These are phyloP conservation scores for Leucophenga montana DNA, from an alignment of 2,888 invertebrate genomes.

Conservation along the genomic window DNA sequence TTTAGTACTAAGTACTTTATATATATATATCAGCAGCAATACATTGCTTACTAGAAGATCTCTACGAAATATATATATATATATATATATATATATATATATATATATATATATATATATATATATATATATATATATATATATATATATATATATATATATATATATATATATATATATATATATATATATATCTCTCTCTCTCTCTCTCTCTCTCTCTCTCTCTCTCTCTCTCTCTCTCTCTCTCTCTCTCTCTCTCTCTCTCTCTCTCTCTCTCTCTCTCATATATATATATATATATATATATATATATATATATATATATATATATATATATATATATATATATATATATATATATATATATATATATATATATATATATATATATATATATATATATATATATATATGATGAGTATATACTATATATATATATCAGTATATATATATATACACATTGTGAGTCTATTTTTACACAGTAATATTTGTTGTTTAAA, in stretches of 20 bases:
- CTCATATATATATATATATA: no score
- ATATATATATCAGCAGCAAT: neutral
- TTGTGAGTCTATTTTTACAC: neutral
- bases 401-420: neutral
- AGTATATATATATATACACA: neutral
- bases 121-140: no score
- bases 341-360: no score
- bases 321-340: no score
- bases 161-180: neutral
- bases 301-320: no score
- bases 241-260: no score
- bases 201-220: no score
- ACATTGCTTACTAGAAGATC: neutral
- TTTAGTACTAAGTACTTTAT: neutral
- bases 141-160: neutral
- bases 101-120: neutral
- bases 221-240: no score
- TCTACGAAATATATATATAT: neutral
- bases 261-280: no score
- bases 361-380: no score
- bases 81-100: neutral
- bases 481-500: neutral
- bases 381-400: no score
- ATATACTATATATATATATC: neutral
- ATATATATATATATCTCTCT: no score